phyloP scores from a whole-genome alignment of 92 coral and sea anemone genomes.

The Heliopora coerulea region DNA sequence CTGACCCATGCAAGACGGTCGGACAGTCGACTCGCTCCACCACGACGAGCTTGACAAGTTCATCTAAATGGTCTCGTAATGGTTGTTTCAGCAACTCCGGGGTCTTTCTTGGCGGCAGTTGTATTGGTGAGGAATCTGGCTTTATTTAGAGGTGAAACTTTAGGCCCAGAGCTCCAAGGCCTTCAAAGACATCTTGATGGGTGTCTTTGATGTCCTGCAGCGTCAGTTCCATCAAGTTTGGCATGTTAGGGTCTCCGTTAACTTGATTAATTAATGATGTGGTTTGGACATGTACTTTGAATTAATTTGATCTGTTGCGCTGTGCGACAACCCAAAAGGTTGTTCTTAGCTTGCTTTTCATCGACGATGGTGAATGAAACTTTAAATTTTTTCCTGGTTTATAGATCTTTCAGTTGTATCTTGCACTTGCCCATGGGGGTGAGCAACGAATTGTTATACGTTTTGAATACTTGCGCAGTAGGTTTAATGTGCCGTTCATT shows the following conservation, averaged over 20 bases:
- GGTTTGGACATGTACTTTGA: not conserved
- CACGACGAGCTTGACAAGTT: slow-evolving; percentile 21
- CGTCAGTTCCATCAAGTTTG: not conserved
- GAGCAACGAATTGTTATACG: slow-evolving; percentile 43
- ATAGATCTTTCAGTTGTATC: slow-evolving; percentile 10
- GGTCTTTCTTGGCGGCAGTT: slow-evolving; percentile 20
- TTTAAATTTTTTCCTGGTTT: slow-evolving; percentile 18
- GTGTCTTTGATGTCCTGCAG: slow-evolving; percentile 16
- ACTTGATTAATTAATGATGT: slow-evolving; percentile 10
- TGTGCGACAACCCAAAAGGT: slow-evolving; percentile 23
- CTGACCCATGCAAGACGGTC: slow-evolving; percentile 45
- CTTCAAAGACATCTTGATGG: not conserved
- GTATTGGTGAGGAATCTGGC: slow-evolving; percentile 33
- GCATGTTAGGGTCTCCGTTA: not conserved
- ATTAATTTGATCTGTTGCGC: slow-evolving; percentile 22
- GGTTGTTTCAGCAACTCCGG: slow-evolving; percentile 45
- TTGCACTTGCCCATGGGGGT: slow-evolving; percentile 1
- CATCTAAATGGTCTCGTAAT: slow-evolving; percentile 19
- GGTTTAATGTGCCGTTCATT: slow-evolving; percentile 14
- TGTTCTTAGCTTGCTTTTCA: slow-evolving; percentile 13
- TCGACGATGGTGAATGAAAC: slow-evolving; percentile 24
- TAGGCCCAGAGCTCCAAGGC: slow-evolving; percentile 7
- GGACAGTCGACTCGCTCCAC: slow-evolving; percentile 15
- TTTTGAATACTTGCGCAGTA: slow-evolving; percentile 27
- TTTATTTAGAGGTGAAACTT: slow-evolving; percentile 42